Conservation (phyloP, 2,888 invertebrate genomes). For the Beris morrisii region DNA sequence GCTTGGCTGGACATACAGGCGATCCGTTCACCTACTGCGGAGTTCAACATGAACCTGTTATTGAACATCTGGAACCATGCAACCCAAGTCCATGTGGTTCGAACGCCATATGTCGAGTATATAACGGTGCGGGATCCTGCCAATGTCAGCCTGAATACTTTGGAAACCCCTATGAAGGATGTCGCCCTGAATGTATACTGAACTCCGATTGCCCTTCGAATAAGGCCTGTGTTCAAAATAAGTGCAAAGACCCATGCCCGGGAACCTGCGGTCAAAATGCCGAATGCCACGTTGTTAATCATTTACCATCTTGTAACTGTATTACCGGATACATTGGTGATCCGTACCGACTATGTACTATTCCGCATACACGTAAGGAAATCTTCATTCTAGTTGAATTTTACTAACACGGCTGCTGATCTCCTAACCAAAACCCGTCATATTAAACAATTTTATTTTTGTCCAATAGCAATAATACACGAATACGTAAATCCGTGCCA, state of each 20-base stretch:
- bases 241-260: slow-evolving; percentile 77
- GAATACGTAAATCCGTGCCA: slow-evolving; percentile 60
- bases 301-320: slow-evolving; percentile 71
- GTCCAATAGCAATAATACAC: slow-evolving; percentile 44
- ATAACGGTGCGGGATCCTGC: slow-evolving; percentile 67
- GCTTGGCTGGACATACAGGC: slow-evolving; percentile 66
- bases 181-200: slow-evolving; percentile 72
- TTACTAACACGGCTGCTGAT: no score
- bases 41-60: slow-evolving; percentile 42
- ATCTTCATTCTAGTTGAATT: no score
- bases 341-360: slow-evolving; percentile 68
- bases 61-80: slow-evolving; percentile 59
- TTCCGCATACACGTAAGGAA: slow-evolving; percentile 57
- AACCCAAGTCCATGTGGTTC: slow-evolving; percentile 76
- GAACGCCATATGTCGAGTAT: slow-evolving; percentile 71
- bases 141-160: slow-evolving; percentile 70
- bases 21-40: slow-evolving; percentile 61
- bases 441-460: background rate
- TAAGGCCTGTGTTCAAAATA: slow-evolving; percentile 69
- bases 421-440: no score
- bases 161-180: slow-evolving; percentile 77
- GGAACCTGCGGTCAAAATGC: slow-evolving; percentile 76
- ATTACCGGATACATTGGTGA: slow-evolving; percentile 72
- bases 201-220: slow-evolving; percentile 73
- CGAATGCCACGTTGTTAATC: slow-evolving; percentile 72